Conservation (phyloP, 2,888 invertebrate genomes). For the Polyommatus icarus region DNA sequence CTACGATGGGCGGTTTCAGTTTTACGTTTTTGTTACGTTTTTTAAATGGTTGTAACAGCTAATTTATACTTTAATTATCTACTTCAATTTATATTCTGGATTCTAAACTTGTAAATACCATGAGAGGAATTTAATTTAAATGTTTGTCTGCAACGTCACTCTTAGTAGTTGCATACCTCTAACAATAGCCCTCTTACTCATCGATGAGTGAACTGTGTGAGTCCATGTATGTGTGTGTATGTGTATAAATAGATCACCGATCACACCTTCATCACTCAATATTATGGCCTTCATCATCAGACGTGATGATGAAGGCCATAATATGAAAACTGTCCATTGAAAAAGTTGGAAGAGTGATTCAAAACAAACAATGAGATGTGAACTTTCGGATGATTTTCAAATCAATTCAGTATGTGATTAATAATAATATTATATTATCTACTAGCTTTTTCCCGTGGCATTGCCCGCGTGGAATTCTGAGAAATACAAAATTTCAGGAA, state of each 20-base stretch:
- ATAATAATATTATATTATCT: too few relatives aligned
- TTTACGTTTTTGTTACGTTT: background rate
- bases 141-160: background rate
- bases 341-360: background rate
- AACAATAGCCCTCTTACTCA: conserved; percentile 55
- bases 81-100: too few relatives aligned
- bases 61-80: too few relatives aligned
- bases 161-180: conserved; percentile 35
- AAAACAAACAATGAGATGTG: background rate
- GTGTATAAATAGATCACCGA: conserved; percentile 21
- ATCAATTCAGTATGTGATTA: too few relatives aligned
- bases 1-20: background rate
- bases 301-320: too few relatives aligned
- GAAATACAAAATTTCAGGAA: too few relatives aligned
- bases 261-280: conserved; percentile 28
- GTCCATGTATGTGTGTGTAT: conserved; percentile 35
- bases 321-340: background rate
- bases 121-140: background rate
- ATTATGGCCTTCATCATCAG: background rate
- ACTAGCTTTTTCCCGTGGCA: too few relatives aligned
- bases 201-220: conserved; percentile 41
- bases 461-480: too few relatives aligned
- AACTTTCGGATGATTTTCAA: too few relatives aligned
- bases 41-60: background rate
- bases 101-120: background rate